phyloP scores from a whole-genome alignment of 64 coral and sea anemone genomes.

The Dendrophyllia cribrosa region DNA sequence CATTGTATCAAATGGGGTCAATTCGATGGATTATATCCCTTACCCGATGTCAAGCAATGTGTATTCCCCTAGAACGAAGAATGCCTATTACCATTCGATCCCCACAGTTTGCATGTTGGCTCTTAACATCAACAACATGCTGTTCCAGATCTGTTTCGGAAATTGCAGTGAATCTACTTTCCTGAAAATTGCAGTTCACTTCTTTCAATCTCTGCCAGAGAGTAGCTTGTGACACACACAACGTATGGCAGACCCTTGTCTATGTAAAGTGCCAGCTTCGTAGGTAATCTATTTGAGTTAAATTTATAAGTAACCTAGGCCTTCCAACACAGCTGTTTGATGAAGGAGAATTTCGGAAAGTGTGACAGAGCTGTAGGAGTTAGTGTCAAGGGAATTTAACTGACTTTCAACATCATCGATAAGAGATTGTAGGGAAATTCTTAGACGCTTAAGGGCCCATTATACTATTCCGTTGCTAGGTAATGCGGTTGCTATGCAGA shows the following conservation, averaged over 20 bases:
- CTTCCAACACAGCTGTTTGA: constrained; percentile 33
- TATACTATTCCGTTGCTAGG: too few relatives aligned
- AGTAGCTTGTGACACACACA: constrained; percentile 52
- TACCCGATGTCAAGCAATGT: constrained; percentile 56
- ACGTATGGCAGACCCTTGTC: constrained; percentile 49
- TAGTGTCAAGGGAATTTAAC: neutral
- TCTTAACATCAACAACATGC: constrained; percentile 18
- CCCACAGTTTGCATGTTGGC: constrained; percentile 48
- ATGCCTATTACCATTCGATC: constrained; percentile 57
- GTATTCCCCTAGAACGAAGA: constrained; percentile 48
- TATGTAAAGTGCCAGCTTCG: constrained; percentile 56
- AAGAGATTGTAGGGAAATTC: neutral
- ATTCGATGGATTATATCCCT: constrained; percentile 58
- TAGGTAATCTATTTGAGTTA: constrained; percentile 57
- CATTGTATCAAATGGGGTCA: constrained; percentile 59
- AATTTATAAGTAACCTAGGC: constrained; percentile 15
- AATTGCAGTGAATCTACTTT: constrained; percentile 47
- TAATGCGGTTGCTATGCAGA: too few relatives aligned
- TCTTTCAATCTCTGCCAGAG: constrained; percentile 49
- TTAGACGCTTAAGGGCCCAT: too few relatives aligned
- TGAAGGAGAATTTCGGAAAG: constrained; percentile 27
- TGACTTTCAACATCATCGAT: constrained; percentile 12
- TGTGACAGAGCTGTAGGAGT: neutral
- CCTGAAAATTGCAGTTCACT: constrained; percentile 40
- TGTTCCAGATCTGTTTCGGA: constrained; percentile 33